Evolutionary conservation across 2,797 vertebrate species (phyloP).

Genomic region (Allobates femoralis): DNA sequence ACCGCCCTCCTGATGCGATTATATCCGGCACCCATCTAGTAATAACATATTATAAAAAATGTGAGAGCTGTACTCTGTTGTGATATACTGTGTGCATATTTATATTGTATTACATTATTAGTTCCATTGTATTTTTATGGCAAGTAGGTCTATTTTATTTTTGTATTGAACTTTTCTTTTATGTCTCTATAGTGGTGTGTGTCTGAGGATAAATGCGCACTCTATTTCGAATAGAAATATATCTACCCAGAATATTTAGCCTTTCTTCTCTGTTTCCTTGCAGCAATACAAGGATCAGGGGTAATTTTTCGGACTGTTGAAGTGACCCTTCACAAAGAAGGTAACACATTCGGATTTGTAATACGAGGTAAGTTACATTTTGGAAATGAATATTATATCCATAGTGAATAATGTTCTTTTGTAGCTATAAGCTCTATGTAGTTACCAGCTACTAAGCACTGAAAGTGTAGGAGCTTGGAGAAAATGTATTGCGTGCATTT

Average conservation of each 20-base stretch:
- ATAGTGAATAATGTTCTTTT: background rate
- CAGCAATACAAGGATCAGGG: slow-evolving; percentile 92
- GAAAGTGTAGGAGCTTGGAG: background rate
- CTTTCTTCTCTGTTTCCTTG: slow-evolving; percentile 35
- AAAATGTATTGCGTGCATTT: slow-evolving; percentile 18
- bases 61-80: too few relatives aligned
- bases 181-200: background rate
- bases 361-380: slow-evolving; percentile 86
- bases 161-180: background rate
- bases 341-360: slow-evolving; percentile 97
- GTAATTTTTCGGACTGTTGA: slow-evolving; percentile 95
- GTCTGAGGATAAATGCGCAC: too few relatives aligned
- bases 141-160: too few relatives aligned
- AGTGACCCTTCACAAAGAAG: slow-evolving; percentile 97
- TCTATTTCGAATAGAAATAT: too few relatives aligned
- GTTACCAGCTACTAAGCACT: slow-evolving; percentile 7
- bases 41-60: too few relatives aligned
- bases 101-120: too few relatives aligned
- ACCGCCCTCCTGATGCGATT: too few relatives aligned
- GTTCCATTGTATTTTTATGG: too few relatives aligned
- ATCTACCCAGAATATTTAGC: background rate
- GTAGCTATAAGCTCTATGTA: background rate
- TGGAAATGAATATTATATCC: background rate
- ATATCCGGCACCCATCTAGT: too few relatives aligned
- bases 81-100: too few relatives aligned